phyloP scores from a whole-genome alignment of 1,140 invertebrate genomes.

The Coboldia fuscipes region DNA sequence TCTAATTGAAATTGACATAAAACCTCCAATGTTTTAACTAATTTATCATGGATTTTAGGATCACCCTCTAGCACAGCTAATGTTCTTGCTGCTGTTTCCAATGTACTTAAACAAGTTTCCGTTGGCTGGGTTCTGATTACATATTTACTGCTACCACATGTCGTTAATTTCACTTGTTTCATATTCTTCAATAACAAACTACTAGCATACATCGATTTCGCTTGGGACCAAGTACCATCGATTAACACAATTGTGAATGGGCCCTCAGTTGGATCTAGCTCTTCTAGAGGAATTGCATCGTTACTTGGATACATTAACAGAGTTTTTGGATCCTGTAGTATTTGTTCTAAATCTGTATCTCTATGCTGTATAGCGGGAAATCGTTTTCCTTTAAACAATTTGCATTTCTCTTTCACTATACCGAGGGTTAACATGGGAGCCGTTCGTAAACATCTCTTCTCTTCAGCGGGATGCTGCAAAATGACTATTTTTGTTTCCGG shows the following conservation, averaged over 20 bases:
- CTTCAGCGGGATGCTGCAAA: constrained; percentile 83
- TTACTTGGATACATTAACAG: constrained; percentile 66
- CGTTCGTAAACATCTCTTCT: constrained; percentile 68
- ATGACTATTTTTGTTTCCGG: constrained; percentile 53
- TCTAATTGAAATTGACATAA: constrained; percentile 69
- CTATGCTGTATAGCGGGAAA: constrained; percentile 50
- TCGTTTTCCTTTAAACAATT: constrained; percentile 55
- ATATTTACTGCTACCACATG: constrained; percentile 54
- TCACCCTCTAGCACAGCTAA: constrained; percentile 45
- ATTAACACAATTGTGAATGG: constrained; percentile 66
- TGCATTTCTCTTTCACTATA: constrained; percentile 47
- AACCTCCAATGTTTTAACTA: constrained; percentile 58
- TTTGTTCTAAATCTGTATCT: constrained; percentile 29
- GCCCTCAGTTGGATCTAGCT: constrained; percentile 30
- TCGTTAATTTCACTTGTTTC: constrained; percentile 54
- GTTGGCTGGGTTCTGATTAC: constrained; percentile 84
- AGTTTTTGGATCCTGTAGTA: constrained; percentile 46
- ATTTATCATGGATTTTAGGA: constrained; percentile 34
- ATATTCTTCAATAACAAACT: constrained; percentile 41
- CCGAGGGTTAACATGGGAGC: constrained; percentile 69
- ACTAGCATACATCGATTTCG: constrained; percentile 62
- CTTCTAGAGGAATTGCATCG: constrained; percentile 27
- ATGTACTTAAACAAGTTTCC: constrained; percentile 72
- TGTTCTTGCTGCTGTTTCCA: constrained; percentile 73
- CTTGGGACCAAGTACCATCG: constrained; percentile 89